Evolutionary conservation across 2,888 invertebrate species (phyloP), one percentile per base, ranked within the genome.

Genomic region (Malacosoma neustria): DNA sequence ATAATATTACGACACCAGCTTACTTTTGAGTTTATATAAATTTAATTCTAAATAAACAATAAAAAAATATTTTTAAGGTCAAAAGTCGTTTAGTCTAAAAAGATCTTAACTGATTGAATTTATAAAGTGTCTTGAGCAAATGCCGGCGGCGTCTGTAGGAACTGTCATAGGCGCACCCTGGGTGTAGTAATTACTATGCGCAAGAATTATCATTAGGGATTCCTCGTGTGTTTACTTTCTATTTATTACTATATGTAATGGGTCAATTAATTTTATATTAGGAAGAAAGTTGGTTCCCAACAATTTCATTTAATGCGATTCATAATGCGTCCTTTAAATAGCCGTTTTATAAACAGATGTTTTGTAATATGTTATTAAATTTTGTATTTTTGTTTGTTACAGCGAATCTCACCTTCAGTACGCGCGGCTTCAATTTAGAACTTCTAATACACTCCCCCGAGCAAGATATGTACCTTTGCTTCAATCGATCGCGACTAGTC

Each of bases 381-480:
- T 41, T 29, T 38, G 13, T 29, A 29, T 36, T 14, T 58, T 39
- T 45, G 12, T 48, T 75, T 75, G 81, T 89, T 89, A 32, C 88
- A 91, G 90, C 90, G 86, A 88, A 89, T 80, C 87, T 91, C 75
- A 89, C 89, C 70, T 89, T 90, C 71, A 88, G 87, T 68, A 88
- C 90, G 48, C 87, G 87, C 61, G 88, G 88, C 65, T 84, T 86
- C 74, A 79, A 67, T 59, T 77, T 88, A 66, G 89, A 88, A 60
- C 76, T 90, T 61, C 88, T 89, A 66, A 89, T 91, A 74, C 88
- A 87, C 84, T 92, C 91, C 63, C 92, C 91, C 72, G 88, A 90
- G 69, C 90, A 90, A 61, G 88, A 90, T 71, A 89, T 90, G 87
- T 92, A 89, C 84, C 89, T 92, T 63, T 92, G 92, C 87, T 92